Base-by-base conservation (phyloP, 2,888 invertebrate genomes). In the Erebia aethiops region DNA sequence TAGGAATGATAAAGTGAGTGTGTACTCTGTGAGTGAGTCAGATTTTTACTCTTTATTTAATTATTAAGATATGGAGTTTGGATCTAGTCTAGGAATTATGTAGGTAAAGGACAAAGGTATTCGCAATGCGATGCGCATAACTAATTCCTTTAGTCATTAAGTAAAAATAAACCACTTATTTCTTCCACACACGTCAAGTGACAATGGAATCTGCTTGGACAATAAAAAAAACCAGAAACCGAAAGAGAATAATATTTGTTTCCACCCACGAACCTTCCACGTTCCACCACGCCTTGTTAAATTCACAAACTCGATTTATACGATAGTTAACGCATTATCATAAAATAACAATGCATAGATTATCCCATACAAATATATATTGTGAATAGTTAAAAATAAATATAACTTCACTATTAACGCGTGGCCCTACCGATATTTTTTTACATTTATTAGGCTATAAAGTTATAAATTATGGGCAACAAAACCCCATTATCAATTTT, bases 251-350 rank as follows among this genome's bases (percentile, higher is more conserved):
- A 61, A 21, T 63, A 63, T 71, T 64, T 67, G 54, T 64, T 68
- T 71, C 41, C 63, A 35, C 71, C 71, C 64, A 71, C 71, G 60
- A 52, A 64, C 68, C 26, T 58, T 51, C 43, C 49, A 64, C 71
- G 14, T 58, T 51, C 43, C 56, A 63, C 71, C 68, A 60, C 67
- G 60, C 68, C 71, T 68, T 52, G 46, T 57, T 51, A 69, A 71
- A 63, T 57, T 62, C 18, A 70, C 60, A 41, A 52, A 67, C 63
- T 52, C 11, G 43, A 63, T 64, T 52, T 68, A 64, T 58, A 64
- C 51, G 49, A 49, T n/a, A 60, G 58, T 68, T 60, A 64, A 46
- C 49, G 41, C 51, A 65, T 71, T 63, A 67, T 71, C 64, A 10
- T 69, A 60, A 67, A 67, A 67, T 58, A 58, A 58, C 46, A 67